phyloP scores from a whole-genome alignment of 2,888 invertebrate species.

The Homarus gammarus region DNA sequence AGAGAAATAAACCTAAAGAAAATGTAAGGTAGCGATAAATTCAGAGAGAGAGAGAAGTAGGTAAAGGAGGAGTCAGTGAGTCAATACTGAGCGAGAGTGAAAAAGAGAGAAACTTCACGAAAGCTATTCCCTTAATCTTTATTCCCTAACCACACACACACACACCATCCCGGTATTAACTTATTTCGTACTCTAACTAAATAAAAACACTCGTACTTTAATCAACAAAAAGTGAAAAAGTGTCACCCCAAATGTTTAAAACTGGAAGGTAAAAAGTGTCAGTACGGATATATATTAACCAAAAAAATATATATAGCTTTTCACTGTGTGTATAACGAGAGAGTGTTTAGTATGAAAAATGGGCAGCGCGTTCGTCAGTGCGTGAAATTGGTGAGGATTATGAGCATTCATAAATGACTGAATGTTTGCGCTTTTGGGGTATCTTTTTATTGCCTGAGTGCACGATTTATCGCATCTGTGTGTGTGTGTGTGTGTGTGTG shows the following conservation, averaged over 20 bases:
- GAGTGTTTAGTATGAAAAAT: not conserved
- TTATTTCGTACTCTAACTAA: not conserved
- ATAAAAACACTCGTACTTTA: not conserved
- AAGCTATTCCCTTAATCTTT: too few relatives aligned
- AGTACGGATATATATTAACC: too few relatives aligned
- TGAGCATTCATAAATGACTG: constrained; percentile 8
- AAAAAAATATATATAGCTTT: too few relatives aligned
- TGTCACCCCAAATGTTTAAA: not conserved
- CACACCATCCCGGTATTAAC: too few relatives aligned
- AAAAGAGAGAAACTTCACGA: not conserved
- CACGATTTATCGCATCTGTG: not conserved
- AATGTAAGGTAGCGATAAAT: not conserved
- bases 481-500: not conserved
- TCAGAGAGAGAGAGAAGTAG: too few relatives aligned
- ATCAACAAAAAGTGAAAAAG: not conserved
- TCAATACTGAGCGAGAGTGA: not conserved
- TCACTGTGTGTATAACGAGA: not conserved
- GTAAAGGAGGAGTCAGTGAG: not conserved
- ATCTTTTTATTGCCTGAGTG: not conserved
- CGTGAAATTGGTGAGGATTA: not conserved
- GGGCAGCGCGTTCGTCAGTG: not conserved
- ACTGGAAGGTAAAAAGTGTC: too few relatives aligned
- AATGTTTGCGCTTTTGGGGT: not conserved
- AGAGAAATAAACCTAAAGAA: not conserved
- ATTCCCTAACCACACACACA: too few relatives aligned